A percentile compares a stretch with the other conserved stretches of the same genome.
Evolutionary conservation across 2,797 vertebrate genomes (phyloP).

Genomic region (Esox lucius): DNA sequence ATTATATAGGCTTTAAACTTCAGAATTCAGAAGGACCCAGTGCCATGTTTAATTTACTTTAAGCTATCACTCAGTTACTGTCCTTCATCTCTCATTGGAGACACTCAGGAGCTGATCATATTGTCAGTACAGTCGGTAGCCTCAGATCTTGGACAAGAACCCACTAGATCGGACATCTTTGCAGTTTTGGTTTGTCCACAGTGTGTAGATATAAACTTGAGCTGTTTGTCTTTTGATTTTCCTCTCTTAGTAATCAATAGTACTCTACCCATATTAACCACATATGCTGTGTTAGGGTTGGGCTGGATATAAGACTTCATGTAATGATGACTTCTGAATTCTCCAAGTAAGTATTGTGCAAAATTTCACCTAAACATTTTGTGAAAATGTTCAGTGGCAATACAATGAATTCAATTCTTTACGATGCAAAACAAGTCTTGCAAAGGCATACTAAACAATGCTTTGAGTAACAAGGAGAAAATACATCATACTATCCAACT

Average conservation of each 20-base stretch:
- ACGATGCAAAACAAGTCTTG: slow-evolving; percentile 7
- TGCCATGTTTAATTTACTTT: background rate
- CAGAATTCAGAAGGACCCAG: background rate
- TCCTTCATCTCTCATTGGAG: slow-evolving; percentile 7
- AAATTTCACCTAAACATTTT: background rate
- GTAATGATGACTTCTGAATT: background rate
- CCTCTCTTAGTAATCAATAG: slow-evolving; percentile 31
- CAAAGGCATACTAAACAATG: background rate
- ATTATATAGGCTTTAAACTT: background rate
- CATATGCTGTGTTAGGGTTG: slow-evolving; percentile 25
- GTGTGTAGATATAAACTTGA: slow-evolving; percentile 37
- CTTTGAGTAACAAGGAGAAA: background rate
- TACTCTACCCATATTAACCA: slow-evolving; percentile 17
- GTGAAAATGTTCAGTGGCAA: background rate
- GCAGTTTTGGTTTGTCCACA: slow-evolving; percentile 33
- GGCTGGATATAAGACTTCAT: slow-evolving; percentile 8
- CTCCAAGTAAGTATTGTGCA: background rate
- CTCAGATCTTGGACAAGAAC: slow-evolving; percentile 9
- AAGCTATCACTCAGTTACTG: background rate
- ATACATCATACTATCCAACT: background rate
- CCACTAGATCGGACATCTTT: slow-evolving; percentile 7
- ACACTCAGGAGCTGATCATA: slow-evolving; percentile 6
- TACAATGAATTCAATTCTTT: background rate
- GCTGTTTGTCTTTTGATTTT: slow-evolving; percentile 26
- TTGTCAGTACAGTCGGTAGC: background rate